Evolutionary conservation across 1,140 invertebrate genomes (phyloP).

Genomic region (Brachionus calyciflorus): DNA sequence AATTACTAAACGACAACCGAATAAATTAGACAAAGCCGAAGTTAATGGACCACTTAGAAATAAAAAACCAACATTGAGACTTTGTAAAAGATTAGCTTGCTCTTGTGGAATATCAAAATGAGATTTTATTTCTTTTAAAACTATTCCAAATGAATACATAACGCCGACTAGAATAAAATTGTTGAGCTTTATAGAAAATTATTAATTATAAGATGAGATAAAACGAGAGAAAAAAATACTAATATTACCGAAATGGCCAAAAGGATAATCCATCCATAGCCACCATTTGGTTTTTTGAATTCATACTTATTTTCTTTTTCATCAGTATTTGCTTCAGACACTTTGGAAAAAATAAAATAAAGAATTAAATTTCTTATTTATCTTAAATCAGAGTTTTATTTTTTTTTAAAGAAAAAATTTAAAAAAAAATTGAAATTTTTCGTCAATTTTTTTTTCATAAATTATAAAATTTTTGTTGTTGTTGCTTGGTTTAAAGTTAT

Average conservation of each 20-base stretch:
- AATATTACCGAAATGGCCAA: constrained; percentile 20
- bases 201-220: neutral
- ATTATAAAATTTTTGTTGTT: no score
- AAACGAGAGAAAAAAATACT: neutral
- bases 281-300: constrained; percentile 14
- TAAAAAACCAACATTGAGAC: constrained; percentile 22
- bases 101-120: neutral
- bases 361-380: no score
- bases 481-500: no score
- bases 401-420: no score
- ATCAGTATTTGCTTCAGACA: no score
- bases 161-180: constrained; percentile 24
- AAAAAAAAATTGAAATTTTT: no score
- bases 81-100: constrained; percentile 19
- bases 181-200: neutral
- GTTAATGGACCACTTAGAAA: constrained; percentile 77
- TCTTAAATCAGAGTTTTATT: no score
- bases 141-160: constrained; percentile 30
- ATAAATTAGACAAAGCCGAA: constrained; percentile 75
- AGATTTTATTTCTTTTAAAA: neutral
- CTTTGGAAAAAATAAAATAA: no score
- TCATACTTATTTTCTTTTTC: no score
- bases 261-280: constrained; percentile 40
- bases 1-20: constrained; percentile 81
- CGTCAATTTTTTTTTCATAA: no score